Evolutionary conservation across 2,113 vertebrate genomes (phyloP).

Genomic region (Syngnathoides biaculeatus): DNA sequence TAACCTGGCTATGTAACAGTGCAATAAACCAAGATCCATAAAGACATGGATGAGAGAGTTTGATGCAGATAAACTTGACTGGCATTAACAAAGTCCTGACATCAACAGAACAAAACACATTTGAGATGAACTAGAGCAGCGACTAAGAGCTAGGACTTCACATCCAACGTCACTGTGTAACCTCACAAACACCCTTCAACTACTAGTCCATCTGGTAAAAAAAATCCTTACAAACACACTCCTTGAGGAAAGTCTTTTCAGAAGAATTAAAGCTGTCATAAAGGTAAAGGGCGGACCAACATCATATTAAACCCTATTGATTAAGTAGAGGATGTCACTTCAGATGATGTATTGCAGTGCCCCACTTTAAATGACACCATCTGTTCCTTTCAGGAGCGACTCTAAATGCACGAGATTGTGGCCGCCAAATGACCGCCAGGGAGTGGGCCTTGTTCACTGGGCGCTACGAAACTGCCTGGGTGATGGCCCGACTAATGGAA

Average conservation of each 20-base stretch:
- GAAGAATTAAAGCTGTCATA: too few species aligned
- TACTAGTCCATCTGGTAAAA: too few species aligned
- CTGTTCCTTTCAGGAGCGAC: conserved; percentile 78
- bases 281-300: too few species aligned
- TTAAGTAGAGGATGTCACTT: too few species aligned
- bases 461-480: conserved; percentile 80
- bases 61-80: background rate
- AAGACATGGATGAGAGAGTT: background rate
- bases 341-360: background rate
- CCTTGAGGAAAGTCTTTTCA: too few species aligned
- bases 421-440: conserved; percentile 80
- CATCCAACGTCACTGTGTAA: background rate
- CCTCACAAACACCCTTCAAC: background rate
- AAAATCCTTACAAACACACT: background rate
- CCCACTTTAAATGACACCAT: background rate
- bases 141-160: background rate
- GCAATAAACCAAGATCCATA: background rate
- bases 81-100: background rate
- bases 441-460: conserved; percentile 94
- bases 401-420: conserved; percentile 78
- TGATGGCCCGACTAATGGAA: conserved; percentile 83
- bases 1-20: background rate
- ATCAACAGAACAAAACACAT: background rate
- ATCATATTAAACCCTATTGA: too few species aligned
- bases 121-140: background rate